These are phyloP conservation scores for Thermophis baileyi DNA, from an alignment of 2,113 vertebrate species.

Conservation along the genomic window DNA sequence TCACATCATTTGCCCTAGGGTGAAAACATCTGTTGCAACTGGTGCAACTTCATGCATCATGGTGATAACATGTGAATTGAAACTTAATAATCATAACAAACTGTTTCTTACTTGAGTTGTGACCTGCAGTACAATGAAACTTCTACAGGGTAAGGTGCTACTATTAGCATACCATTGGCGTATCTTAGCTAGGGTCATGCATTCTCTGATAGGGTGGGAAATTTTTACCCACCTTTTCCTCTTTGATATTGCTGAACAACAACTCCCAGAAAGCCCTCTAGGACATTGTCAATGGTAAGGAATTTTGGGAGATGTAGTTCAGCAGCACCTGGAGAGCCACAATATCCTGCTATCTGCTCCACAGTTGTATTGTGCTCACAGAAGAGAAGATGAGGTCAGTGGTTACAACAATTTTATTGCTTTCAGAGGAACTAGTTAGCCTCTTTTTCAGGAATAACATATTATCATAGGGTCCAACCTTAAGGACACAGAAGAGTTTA, in stretches of 20 bases:
- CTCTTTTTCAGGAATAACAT: not conserved
- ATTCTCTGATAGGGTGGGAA: not conserved
- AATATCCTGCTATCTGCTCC: not conserved
- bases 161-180: not conserved
- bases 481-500: not conserved
- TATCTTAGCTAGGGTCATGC: not conserved
- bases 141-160: not conserved
- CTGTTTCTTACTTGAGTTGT: not conserved
- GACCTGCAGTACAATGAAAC: not conserved
- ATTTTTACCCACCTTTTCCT: too few species aligned
- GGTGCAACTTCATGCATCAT: too few species aligned
- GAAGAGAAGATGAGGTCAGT: not conserved
- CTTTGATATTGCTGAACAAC: not conserved
- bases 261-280: not conserved
- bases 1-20: too few species aligned
- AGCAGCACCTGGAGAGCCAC: not conserved
- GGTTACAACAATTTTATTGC: not conserved
- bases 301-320: not conserved
- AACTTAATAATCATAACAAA: not conserved
- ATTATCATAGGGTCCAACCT: not conserved
- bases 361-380: not conserved
- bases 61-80: not conserved
- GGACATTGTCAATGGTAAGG: not conserved
- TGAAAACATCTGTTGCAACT: too few species aligned
- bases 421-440: not conserved